phyloP scores from a whole-genome alignment of 2,888 invertebrate genomes.

The Lepidochrysops patricia region DNA sequence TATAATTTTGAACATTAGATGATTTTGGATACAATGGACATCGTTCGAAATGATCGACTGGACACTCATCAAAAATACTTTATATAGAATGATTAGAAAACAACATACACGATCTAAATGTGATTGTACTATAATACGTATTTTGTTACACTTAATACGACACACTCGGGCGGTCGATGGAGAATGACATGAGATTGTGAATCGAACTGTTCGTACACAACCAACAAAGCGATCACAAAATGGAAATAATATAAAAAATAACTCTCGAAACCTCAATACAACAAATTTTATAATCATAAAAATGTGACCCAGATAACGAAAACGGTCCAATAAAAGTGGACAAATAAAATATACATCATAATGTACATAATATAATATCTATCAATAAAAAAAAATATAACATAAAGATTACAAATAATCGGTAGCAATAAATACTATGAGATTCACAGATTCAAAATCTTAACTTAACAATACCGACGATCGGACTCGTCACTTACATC shows the following conservation, averaged over 20 bases:
- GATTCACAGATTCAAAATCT: conserved; percentile 74
- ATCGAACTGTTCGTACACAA: conserved; percentile 47
- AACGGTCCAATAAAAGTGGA: conserved; percentile 58
- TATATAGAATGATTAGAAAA: conserved; percentile 43
- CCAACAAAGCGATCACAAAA: conserved; percentile 51
- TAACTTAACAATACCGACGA: conserved; percentile 72
- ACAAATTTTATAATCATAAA: conserved; percentile 69
- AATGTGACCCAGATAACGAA: conserved; percentile 65
- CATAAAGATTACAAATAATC: conserved; percentile 69
- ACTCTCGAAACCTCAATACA: conserved; percentile 59
- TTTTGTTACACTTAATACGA: conserved; percentile 62
- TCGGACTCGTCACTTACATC: conserved; percentile 66
- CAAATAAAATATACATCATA: conserved; percentile 74
- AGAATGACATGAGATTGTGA: conserved; percentile 45
- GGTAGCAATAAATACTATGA: conserved; percentile 74
- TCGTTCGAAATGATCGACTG: conserved; percentile 10
- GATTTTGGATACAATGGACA: conserved; percentile 58
- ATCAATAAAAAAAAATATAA: conserved; percentile 68
- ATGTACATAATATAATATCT: conserved; percentile 74
- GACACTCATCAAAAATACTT: conserved; percentile 56
- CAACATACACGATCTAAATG: conserved; percentile 46
- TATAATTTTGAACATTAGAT: conserved; percentile 74
- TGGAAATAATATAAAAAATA: conserved; percentile 51
- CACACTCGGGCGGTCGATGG: conserved; percentile 36
- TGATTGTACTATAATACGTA: conserved; percentile 74